A percentile compares a stretch with the other conserved stretches of the same genome.
These are phyloP conservation scores for Xenops minutus DNA, from an alignment of 2,797 vertebrate species.

Conservation along the genomic window DNA sequence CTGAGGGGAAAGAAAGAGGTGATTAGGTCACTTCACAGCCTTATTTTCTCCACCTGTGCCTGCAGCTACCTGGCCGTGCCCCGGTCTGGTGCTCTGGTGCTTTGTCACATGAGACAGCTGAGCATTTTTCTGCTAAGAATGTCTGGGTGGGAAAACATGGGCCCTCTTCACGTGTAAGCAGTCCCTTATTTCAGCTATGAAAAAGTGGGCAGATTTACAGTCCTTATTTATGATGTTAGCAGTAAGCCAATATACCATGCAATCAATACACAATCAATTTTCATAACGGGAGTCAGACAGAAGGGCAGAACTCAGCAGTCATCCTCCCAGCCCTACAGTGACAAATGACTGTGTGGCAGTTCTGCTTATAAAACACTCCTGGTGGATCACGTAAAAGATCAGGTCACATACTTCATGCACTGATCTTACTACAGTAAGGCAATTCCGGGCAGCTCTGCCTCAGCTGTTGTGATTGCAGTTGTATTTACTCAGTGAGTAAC, in stretches of 20 bases:
- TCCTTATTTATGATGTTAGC: background rate
- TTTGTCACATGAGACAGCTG: background rate
- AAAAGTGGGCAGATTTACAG: background rate
- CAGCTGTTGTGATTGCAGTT: background rate
- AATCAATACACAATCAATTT: background rate
- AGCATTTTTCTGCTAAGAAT: background rate
- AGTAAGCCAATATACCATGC: background rate
- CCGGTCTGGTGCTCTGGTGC: too few species aligned
- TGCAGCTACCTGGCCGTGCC: background rate
- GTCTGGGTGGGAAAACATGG: rapidly evolving
- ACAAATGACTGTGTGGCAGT: background rate
- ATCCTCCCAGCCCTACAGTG: background rate
- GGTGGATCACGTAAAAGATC: background rate
- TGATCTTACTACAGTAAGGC: background rate
- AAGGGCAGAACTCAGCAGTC: background rate
- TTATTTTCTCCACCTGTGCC: background rate
- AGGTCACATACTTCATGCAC: background rate
- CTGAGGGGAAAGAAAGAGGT: background rate
- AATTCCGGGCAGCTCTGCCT: background rate
- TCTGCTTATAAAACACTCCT: background rate
- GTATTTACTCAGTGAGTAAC: background rate
- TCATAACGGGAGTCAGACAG: background rate
- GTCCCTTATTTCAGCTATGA: background rate
- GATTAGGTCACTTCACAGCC: background rate
- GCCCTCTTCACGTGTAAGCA: rapidly evolving